Base-by-base conservation (phyloP, 1,140 invertebrate genomes). In the Lasioglossum baleicum region DNA sequence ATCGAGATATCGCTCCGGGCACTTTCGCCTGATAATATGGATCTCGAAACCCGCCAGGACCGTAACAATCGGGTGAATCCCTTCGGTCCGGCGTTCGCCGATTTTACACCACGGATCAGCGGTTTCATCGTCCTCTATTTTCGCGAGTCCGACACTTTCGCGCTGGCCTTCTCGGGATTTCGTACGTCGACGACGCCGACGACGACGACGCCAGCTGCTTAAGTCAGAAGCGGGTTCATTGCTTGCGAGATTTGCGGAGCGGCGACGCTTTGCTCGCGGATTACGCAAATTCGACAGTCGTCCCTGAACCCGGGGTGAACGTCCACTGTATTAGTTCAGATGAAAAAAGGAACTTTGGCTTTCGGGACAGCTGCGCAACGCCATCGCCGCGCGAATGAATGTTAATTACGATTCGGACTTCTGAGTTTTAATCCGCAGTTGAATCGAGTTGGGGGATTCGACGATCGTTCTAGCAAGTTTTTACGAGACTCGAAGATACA, bases 241-340 rank as follows among this genome's bases (percentile, higher is more conserved):
- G 69, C 61, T 35, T 17, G 69, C 76, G 22, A 79, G 61, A 79
- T 79, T 79, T 78, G 76, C 76, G 76, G 69, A 65, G 22, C 69
- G 48, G 7, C 48, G 8, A 7, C 75, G 75, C 68, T 78, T 78
- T 72, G 75, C 66, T 53, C 75, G 68, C 61, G 76, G 76, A 79
- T 79, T 79, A 79, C 69, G 76, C 76, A 79, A 79, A 79, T 79
- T 79, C 76, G 69, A 72, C 44, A 40, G 48, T 15, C 75, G 48
- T 44, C 48, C 15, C 48, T 35, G 69, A 31, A 73, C 56, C 17
- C 58, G 5, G 13, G 61, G 31, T 63, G 40, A 35, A n/a, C 60
- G 76, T 64, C 60, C 69, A 35, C 20, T 2, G 72, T 65, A n/a
- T 13, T 60, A 15, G 7, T 20, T 48, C 5, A 8, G 42, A 22